phyloP scores from a whole-genome alignment of 2,113 vertebrate genomes.

The Vulpes lagopus region DNA sequence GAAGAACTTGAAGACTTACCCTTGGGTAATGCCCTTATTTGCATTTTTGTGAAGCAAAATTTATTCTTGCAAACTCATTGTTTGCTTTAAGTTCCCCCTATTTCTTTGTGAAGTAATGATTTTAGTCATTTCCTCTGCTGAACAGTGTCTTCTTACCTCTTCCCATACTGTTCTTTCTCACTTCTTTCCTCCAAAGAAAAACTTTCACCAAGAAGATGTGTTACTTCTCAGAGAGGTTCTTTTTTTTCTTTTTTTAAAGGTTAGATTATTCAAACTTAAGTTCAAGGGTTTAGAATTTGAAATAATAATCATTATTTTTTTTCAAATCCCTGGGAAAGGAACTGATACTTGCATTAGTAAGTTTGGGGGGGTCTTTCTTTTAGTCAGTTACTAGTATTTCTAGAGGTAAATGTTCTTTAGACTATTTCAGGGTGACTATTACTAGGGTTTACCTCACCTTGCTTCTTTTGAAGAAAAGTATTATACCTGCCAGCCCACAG shows the following conservation, averaged over 20 bases:
- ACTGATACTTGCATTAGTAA: constrained; percentile 1
- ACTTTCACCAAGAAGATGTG: neutral
- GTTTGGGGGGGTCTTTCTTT: neutral
- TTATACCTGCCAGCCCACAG: neutral
- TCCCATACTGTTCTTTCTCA: neutral
- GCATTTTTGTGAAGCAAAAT: neutral
- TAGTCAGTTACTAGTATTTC: neutral
- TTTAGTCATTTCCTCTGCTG: neutral
- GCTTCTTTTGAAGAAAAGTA: constrained; percentile 16
- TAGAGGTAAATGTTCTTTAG: neutral
- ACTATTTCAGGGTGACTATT: neutral
- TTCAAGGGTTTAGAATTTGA: neutral
- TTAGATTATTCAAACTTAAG: constrained; percentile 37
- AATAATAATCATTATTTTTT: constrained; percentile 21
- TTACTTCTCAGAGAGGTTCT: neutral
- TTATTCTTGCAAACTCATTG: neutral
- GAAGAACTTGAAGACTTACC: neutral
- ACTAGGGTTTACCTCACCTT: neutral
- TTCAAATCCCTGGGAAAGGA: constrained; percentile 19
- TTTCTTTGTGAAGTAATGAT: neutral
- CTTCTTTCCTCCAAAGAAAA: constrained; percentile 17
- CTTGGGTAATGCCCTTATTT: neutral
- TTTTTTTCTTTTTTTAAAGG: neutral
- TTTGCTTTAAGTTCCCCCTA: neutral
- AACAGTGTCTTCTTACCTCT: neutral